Evolutionary conservation across 1,140 invertebrate species (phyloP).

Genomic region (Drosophila setifemur): DNA sequence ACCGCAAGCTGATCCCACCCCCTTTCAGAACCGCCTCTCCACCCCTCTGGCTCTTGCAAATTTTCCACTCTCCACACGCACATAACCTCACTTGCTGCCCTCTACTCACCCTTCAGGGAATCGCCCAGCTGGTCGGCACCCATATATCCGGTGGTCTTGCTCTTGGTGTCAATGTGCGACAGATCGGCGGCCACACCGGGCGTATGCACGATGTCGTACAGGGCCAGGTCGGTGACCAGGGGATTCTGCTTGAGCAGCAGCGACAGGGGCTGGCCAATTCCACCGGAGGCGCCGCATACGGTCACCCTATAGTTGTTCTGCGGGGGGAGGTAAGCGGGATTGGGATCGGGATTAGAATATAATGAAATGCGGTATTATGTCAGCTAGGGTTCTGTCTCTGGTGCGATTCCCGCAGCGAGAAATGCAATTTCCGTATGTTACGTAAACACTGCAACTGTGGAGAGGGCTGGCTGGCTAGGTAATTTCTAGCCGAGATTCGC

Average conservation of each 20-base stretch:
- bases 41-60: neutral
- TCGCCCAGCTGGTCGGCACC: conserved; percentile 88
- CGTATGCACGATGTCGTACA: conserved; percentile 98
- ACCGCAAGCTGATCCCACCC: neutral
- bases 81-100: conserved; percentile 61
- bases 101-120: conserved; percentile 84
- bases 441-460: conserved; percentile 64
- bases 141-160: conserved; percentile 92
- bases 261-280: conserved; percentile 98
- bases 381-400: neutral
- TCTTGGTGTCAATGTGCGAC: conserved; percentile 96
- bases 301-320: conserved; percentile 90
- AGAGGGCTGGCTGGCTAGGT: conserved; percentile 4
- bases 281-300: conserved; percentile 97
- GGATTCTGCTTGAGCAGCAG: conserved; percentile 97
- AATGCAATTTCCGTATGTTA: conserved; percentile 45
- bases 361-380: neutral
- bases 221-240: conserved; percentile 90
- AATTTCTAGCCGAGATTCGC: neutral
- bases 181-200: conserved; percentile 98
- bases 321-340: neutral
- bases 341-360: neutral
- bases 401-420: neutral
- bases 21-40: neutral
- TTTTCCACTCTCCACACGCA: conserved; percentile 21